Conservation (phyloP, 2,113 vertebrate species). For the Aleadryas rufinucha region DNA sequence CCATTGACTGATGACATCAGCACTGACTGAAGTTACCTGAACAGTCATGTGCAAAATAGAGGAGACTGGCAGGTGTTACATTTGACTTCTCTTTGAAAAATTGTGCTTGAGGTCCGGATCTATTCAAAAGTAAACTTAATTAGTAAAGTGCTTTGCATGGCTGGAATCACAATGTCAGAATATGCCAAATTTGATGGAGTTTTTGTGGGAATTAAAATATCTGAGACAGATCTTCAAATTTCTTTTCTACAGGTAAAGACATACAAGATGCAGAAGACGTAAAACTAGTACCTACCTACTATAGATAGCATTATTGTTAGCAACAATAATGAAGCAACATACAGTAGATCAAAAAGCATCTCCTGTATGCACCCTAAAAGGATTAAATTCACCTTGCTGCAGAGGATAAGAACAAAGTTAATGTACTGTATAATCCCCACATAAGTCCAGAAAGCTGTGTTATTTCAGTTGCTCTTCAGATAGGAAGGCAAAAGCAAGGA, state of each 20-base stretch:
- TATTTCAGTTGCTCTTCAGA: not conserved
- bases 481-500: not conserved
- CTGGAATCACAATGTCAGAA: not conserved
- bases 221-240: not conserved
- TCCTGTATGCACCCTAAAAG: not conserved
- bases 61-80: not conserved
- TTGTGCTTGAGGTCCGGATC: not conserved
- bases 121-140: not conserved
- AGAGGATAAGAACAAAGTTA: constrained; percentile 8
- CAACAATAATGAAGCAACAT: not conserved
- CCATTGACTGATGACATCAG: not conserved
- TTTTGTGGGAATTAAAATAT: not conserved
- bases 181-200: not conserved
- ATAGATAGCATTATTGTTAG: not conserved
- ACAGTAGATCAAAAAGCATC: not conserved
- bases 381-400: constrained; percentile 17
- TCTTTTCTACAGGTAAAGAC: not conserved
- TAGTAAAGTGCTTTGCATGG: not conserved
- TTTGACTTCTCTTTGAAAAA: not conserved
- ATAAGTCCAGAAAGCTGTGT: not conserved
- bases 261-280: not conserved
- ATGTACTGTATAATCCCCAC: not conserved
- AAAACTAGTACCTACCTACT: not conserved
- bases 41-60: not conserved
- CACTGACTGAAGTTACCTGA: not conserved